These are phyloP conservation scores for Peromyscus maniculatus DNA, from an alignment of 2,113 vertebrate genomes.

Conservation along the genomic window DNA sequence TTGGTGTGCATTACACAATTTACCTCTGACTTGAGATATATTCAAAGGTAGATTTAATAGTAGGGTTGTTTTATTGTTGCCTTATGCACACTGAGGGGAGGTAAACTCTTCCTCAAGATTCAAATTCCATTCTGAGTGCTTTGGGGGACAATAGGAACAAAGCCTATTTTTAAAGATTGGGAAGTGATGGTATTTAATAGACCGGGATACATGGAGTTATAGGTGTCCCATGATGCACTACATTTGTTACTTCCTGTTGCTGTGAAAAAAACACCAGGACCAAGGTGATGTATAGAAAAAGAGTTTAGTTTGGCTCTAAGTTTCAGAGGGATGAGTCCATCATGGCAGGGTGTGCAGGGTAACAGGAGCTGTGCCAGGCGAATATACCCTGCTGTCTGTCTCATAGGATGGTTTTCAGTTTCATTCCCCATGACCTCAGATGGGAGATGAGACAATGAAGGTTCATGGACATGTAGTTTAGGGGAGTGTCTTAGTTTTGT, in stretches of 20 bases:
- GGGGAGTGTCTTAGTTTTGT: neutral
- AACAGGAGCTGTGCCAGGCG: neutral
- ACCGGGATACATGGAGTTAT: neutral
- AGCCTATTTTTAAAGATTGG: neutral
- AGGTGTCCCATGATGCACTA: neutral
- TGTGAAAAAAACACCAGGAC: too few relatives aligned
- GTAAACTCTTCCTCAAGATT: neutral
- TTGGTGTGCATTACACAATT: neutral
- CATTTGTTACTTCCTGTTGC: neutral
- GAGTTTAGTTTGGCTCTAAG: neutral
- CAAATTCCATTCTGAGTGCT: neutral
- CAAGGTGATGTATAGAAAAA: neutral
- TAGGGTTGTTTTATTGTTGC: neutral
- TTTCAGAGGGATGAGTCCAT: neutral
- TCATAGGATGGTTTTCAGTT: neutral
- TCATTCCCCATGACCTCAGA: neutral
- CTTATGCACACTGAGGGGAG: neutral
- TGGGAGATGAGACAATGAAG: neutral
- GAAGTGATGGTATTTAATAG: neutral
- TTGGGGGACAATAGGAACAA: neutral
- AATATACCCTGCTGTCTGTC: fast-evolving
- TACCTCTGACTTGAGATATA: neutral
- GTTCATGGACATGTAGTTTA: neutral
- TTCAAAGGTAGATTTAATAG: neutral
- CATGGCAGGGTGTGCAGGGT: neutral